These are phyloP conservation scores for Microcaecilia unicolor DNA, from an alignment of 2,797 vertebrate genomes.

Conservation along the genomic window DNA sequence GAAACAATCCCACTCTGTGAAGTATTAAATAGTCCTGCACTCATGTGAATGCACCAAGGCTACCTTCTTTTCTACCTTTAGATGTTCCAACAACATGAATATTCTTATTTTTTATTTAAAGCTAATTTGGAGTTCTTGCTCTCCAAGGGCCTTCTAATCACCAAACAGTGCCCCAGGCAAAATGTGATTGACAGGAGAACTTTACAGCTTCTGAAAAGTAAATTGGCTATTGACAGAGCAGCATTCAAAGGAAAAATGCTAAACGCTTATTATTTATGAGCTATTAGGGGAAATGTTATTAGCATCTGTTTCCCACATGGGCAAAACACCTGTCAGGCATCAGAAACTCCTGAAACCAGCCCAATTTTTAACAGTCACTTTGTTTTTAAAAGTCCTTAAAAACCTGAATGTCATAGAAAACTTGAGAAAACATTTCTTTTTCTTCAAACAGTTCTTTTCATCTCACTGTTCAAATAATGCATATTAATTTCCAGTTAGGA, in stretches of 20 bases:
- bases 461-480: slow-evolving; percentile 24
- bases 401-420: slow-evolving; percentile 63
- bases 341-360: slow-evolving; percentile 29
- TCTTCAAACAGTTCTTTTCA: slow-evolving; percentile 51
- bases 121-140: slow-evolving; percentile 93
- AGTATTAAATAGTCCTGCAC: slow-evolving; percentile 60
- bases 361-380: slow-evolving; percentile 43
- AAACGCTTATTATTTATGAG: slow-evolving; percentile 61
- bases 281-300: slow-evolving; percentile 54
- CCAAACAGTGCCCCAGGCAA: slow-evolving; percentile 85
- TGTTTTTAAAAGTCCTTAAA: slow-evolving; percentile 65
- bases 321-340: slow-evolving; percentile 63
- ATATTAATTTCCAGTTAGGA: background rate
- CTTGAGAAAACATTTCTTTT: slow-evolving; percentile 48
- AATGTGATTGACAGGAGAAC: slow-evolving; percentile 89
- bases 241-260: slow-evolving; percentile 57
- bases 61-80: slow-evolving; percentile 78
- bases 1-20: slow-evolving; percentile 29
- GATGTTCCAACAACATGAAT: slow-evolving; percentile 95
- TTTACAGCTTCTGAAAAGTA: slow-evolving; percentile 68
- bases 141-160: slow-evolving; percentile 97
- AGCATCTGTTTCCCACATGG: slow-evolving; percentile 64
- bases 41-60: slow-evolving; percentile 73
- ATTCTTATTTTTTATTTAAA: slow-evolving; percentile 96
- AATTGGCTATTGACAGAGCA: slow-evolving; percentile 57